Evolutionary conservation across 2,113 vertebrate species (phyloP).

Genomic region (Pogona vitticeps): DNA sequence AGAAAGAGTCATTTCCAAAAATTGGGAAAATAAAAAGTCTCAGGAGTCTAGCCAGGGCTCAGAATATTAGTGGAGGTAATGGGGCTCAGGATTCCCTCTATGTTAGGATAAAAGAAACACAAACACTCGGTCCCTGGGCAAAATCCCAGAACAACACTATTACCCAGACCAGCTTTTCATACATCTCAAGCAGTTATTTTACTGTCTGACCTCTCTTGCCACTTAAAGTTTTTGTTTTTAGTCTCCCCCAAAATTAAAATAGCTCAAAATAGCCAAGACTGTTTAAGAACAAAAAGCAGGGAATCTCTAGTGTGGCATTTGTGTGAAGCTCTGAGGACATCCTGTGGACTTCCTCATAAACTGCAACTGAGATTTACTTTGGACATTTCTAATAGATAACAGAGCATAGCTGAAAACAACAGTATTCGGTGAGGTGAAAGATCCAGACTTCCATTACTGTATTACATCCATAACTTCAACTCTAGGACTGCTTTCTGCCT

Average conservation of each 20-base stretch:
- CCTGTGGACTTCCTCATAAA: conserved; percentile 2
- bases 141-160: too few relatives aligned
- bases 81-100: neutral
- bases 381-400: neutral
- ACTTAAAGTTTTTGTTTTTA: neutral
- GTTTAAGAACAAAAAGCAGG: neutral
- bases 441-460: neutral
- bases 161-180: too few relatives aligned
- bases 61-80: neutral
- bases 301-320: neutral
- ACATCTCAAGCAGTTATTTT: neutral
- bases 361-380: neutral
- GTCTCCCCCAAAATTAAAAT: neutral
- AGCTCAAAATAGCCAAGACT: neutral
- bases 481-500: neutral
- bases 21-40: neutral
- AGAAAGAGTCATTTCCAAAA: neutral
- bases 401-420: neutral
- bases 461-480: too few relatives aligned
- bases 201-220: neutral
- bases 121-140: too few relatives aligned
- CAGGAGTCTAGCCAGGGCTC: neutral
- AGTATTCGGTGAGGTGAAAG: too few relatives aligned
- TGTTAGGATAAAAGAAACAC: too few relatives aligned
- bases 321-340: conserved; percentile 15